A percentile compares a stretch with the other conserved stretches of the same genome.
These are phyloP conservation scores for Sarotherodon lohbergeri DNA, from an alignment of 2,113 vertebrate genomes.

Conservation along the genomic window DNA sequence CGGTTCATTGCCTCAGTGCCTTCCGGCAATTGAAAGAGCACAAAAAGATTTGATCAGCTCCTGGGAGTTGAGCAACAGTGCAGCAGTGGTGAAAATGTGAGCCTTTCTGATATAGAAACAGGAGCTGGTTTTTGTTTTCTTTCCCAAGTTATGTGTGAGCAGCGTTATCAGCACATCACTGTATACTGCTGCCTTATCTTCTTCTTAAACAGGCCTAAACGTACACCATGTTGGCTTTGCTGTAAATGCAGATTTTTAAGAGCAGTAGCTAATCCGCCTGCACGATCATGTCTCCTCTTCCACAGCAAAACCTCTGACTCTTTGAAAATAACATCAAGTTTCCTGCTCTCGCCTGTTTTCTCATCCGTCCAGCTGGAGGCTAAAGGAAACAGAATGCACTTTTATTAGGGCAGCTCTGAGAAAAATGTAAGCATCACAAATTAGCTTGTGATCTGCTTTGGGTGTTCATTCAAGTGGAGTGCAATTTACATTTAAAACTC, in stretches of 20 bases:
- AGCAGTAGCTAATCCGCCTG: not conserved
- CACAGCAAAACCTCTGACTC: not conserved
- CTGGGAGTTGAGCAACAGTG: slow-evolving; percentile 10
- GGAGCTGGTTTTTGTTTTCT: not conserved
- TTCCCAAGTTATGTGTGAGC: not conserved
- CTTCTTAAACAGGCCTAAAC: slow-evolving; percentile 1
- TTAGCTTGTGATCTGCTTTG: not conserved
- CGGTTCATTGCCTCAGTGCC: slow-evolving; percentile 32
- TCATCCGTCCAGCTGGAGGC: not conserved
- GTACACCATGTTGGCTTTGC: not conserved
- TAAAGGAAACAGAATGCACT: not conserved
- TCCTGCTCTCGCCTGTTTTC: not conserved
- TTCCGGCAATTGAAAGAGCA: slow-evolving; percentile 18
- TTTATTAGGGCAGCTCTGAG: not conserved
- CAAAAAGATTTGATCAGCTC: slow-evolving; percentile 18
- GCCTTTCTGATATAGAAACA: not conserved
- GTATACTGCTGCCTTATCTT: not conserved
- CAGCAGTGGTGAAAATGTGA: not conserved
- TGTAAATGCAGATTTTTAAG: not conserved
- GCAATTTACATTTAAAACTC: not conserved
- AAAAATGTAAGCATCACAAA: not conserved
- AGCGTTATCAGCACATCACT: not conserved
- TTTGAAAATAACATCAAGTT: not conserved
- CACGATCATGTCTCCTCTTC: not conserved
- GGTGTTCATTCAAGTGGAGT: not conserved